These are phyloP conservation scores for Sceliomorpha sp. DNA, from an alignment of 2,888 invertebrate species.

Conservation along the genomic window DNA sequence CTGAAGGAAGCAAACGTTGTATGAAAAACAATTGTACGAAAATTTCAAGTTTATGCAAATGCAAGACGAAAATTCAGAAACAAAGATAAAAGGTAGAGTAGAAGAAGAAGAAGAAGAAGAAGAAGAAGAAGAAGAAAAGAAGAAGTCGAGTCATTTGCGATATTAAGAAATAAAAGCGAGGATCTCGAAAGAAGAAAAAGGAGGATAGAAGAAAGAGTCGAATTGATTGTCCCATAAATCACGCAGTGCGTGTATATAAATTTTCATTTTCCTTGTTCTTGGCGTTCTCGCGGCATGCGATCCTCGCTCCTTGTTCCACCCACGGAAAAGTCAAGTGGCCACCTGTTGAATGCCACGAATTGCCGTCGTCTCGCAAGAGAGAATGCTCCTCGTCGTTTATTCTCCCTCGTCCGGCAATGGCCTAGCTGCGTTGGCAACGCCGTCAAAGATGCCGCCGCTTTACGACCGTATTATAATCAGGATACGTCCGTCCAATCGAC, in stretches of 20 bases:
- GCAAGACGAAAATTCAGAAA: not conserved
- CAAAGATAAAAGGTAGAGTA: not conserved
- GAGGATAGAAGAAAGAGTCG: too few species aligned
- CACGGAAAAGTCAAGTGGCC: constrained; percentile 51
- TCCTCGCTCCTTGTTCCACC: constrained; percentile 44
- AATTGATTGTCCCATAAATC: not conserved
- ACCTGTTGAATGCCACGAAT: constrained; percentile 64
- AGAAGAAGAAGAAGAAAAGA: too few species aligned
- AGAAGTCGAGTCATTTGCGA: too few species aligned
- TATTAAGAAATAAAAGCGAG: too few species aligned
- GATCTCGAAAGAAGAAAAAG: too few species aligned
- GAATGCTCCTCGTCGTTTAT: too few species aligned
- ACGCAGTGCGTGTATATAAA: constrained; percentile 8
- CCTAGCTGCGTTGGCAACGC: constrained; percentile 38
- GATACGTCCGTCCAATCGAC: constrained; percentile 55
- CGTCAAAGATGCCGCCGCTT: constrained; percentile 62
- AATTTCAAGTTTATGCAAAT: constrained; percentile 7
- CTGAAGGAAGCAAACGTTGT: too few species aligned
- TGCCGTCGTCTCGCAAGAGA: constrained; percentile 42
- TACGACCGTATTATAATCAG: constrained; percentile 58
- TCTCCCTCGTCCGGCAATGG: too few species aligned
- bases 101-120: too few species aligned
- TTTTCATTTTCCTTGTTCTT: constrained; percentile 38
- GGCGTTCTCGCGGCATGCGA: constrained; percentile 19
- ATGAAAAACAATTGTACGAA: constrained; percentile 12